Percentiles rank a stretch among this genome's conserved stretches.
These are phyloP conservation scores for Chlamydotis undulata DNA, from an alignment of 2,113 vertebrate species.

Conservation along the genomic window DNA sequence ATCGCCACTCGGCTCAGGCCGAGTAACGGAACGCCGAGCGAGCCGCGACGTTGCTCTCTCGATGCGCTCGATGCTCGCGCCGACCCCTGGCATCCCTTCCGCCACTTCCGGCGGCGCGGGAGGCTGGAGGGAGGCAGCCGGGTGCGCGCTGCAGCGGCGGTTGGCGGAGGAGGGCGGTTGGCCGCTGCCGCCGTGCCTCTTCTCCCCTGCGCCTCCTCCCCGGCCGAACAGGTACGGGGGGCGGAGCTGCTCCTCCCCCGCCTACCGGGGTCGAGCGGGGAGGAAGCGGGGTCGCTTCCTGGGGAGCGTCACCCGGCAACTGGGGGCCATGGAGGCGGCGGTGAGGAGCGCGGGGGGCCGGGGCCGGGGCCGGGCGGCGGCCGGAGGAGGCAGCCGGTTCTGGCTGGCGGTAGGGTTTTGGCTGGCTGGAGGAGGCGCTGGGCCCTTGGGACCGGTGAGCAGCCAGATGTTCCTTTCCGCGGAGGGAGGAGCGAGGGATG, in stretches of 20 bases:
- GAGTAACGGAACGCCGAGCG: not conserved
- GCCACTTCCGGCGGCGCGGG: not conserved
- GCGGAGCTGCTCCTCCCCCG: not conserved
- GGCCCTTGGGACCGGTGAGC: not conserved
- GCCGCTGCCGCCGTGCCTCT: not conserved
- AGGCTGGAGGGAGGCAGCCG: too few relatives aligned
- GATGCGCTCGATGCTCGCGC: not conserved
- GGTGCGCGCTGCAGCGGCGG: not conserved
- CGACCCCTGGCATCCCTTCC: not conserved
- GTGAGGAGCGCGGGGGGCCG: not conserved
- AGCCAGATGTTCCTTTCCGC: not conserved
- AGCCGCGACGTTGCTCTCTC: not conserved
- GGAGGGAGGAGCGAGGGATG: not conserved
- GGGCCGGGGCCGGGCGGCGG: fast-evolving
- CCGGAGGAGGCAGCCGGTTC: not conserved
- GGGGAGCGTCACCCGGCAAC: not conserved
- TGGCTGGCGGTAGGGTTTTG: not conserved
- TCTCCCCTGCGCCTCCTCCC: not conserved
- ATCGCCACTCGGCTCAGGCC: not conserved
- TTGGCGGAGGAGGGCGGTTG: not conserved
- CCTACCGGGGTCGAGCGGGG: not conserved
- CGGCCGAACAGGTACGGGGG: not conserved
- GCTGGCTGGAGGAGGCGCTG: not conserved
- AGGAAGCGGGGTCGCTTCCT: not conserved
- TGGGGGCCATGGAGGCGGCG: not conserved